Conservation (phyloP, 30 jellyfish, hydroid and myxozoan species). For the Rhopilema esculentum region DNA sequence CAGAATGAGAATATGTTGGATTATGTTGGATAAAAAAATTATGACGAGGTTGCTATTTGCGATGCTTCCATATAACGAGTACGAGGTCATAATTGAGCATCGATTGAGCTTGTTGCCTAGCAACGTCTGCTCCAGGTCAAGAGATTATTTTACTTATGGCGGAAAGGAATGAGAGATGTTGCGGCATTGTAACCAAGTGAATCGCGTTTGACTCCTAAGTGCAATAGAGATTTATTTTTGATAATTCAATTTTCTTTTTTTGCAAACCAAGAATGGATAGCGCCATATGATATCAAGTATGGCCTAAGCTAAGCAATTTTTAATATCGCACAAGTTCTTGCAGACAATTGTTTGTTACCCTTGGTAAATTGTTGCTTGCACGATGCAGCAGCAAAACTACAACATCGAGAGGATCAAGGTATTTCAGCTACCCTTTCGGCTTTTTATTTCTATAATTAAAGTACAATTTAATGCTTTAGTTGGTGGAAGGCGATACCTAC, state of each 20-base stretch:
- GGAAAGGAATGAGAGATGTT: neutral
- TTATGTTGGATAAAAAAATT: no score
- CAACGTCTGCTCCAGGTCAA: conserved; percentile 19
- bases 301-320: neutral
- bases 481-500: no score
- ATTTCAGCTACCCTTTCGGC: neutral
- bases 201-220: neutral
- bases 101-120: conserved; percentile 32
- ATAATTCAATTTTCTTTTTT: neutral
- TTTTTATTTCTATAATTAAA: no score
- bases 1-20: no score
- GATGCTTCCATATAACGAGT: neutral
- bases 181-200: neutral
- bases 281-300: neutral
- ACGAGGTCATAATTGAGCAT: conserved; percentile 50
- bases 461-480: no score
- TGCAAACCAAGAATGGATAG: neutral
- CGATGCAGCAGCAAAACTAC: conserved; percentile 29
- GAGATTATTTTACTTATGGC: conserved; percentile 26
- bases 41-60: no score
- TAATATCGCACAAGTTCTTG: no score
- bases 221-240: neutral
- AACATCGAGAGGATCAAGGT: conserved; percentile 67
- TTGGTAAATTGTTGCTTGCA: no score
- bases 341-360: no score